Percentiles rank a stretch among this genome's conserved stretches.
Evolutionary conservation across 1,140 invertebrate genomes (phyloP).

Genomic region (Copidosoma floridanum): DNA sequence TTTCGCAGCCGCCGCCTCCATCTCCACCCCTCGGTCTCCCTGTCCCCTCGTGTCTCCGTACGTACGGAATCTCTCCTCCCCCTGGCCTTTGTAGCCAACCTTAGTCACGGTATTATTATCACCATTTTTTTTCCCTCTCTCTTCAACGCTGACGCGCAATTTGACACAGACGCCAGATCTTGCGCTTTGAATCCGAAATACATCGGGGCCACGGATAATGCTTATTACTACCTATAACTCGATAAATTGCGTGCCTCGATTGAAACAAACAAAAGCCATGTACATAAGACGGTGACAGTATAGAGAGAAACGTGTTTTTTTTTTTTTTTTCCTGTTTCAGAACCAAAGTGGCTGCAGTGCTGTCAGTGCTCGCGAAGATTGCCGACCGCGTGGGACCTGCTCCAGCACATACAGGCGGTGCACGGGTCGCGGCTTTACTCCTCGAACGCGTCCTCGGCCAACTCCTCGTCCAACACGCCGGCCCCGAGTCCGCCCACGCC

Average conservation of each 20-base stretch:
- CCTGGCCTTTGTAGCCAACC: no score
- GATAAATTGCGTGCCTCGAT: no score
- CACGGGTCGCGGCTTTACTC: slow-evolving; percentile 93
- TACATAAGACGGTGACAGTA: no score
- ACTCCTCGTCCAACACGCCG: slow-evolving; percentile 52
- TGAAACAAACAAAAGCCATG: no score
- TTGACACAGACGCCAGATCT: slow-evolving; percentile 46
- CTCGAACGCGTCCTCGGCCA: slow-evolving; percentile 57
- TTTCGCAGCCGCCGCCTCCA: slow-evolving; percentile 45
- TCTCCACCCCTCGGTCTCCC: not conserved
- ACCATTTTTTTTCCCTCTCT: slow-evolving; percentile 30
- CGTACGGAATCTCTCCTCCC: slow-evolving; percentile 33
- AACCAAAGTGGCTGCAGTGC: slow-evolving; percentile 92
- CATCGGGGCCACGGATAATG: slow-evolving; percentile 44
- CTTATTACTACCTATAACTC: no score
- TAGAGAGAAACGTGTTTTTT: slow-evolving; percentile 30
- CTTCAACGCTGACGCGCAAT: slow-evolving; percentile 39
- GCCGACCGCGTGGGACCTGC: slow-evolving; percentile 87
- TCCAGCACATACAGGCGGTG: slow-evolving; percentile 91
- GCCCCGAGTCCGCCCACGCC: slow-evolving; percentile 53
- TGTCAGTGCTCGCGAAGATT: slow-evolving; percentile 89
- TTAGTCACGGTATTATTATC: slow-evolving; percentile 59
- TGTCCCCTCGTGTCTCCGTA: slow-evolving; percentile 21
- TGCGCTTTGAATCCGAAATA: slow-evolving; percentile 52
- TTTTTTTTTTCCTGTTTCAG: slow-evolving; percentile 69